Base-by-base conservation (phyloP, 2,888 invertebrate genomes). In the Agrotis puta region DNA sequence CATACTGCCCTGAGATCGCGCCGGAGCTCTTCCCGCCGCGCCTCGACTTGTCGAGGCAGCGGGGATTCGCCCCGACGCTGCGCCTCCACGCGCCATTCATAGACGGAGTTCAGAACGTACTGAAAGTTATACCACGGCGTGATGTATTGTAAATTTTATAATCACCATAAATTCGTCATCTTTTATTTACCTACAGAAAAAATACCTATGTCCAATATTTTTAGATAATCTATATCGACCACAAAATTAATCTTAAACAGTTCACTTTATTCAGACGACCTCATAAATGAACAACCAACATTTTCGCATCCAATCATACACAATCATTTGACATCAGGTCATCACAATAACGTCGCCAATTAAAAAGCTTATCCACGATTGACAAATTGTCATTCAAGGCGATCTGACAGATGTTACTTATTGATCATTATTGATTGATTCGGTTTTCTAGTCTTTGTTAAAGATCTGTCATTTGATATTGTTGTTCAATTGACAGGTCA, bases 311-410 rank as follows among this genome's bases (percentile, higher is more conserved):
- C 16, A 20, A 70, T 18, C 33, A 47, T 27, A 47, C 39, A 39
- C 58, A 22, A 69, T 53, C 69, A 22, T 69, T 73, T 74, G 56
- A 74, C 74, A 56, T 33, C 7, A 50, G 61, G 77, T 45, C 74
- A 61, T 24, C 22, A 22, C 63, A 75, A 70, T 64, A 72, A 58
- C 16, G 63, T 39, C 14, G 5, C 14, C 43, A 76, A 79, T 76
- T 61, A 54, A 75, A 58, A 59, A 73, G 64, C 48, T 75, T 47
- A 75, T 72, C 71, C 53, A 16, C 47, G 33, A 76, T 58, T 64
- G 43, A 63, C 43, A 14, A 64, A 79, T 79, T 79, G 48, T 16
- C 24, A 51, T 70, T 70, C 74, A 70, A 74, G 74, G 74, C 61
- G 24, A 77, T 13, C 47, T 20, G 22, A 73, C 73, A 69, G 53